Conservation (phyloP, 2,888 invertebrate genomes). For the Craniophora ligustri region DNA sequence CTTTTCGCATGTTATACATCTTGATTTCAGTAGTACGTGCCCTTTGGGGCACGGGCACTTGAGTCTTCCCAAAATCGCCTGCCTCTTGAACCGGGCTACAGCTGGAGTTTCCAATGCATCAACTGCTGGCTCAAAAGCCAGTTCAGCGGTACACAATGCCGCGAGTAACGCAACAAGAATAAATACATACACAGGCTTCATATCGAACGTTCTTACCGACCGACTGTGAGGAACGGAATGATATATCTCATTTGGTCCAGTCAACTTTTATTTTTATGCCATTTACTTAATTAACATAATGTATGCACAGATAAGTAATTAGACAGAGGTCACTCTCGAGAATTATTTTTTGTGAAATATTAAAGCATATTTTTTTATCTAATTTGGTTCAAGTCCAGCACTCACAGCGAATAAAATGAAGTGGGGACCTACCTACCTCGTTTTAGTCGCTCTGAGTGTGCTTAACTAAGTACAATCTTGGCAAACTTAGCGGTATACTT, state of each 20-base stretch:
- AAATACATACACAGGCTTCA: constrained; percentile 6
- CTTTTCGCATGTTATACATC: neutral
- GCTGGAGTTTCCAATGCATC: neutral
- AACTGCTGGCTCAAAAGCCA: neutral
- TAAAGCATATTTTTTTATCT: no score
- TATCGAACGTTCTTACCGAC: neutral
- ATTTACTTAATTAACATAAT: neutral
- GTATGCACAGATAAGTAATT: neutral
- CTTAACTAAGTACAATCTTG: no score
- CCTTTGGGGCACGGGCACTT: neutral
- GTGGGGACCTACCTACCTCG: no score
- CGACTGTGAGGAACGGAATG: neutral
- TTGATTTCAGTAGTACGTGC: neutral
- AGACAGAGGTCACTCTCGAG: no score
- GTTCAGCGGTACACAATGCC: neutral
- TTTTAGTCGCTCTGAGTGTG: no score
- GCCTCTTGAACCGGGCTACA: neutral
- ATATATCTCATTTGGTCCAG: no score
- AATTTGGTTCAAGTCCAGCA: no score
- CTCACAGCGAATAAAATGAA: no score
- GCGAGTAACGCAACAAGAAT: neutral
- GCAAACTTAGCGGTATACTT: no score
- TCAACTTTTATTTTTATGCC: neutral
- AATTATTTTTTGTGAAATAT: no score
- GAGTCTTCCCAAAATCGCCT: neutral